Conservation (phyloP, 1,140 invertebrate species). For the Drosophila parvula region DNA sequence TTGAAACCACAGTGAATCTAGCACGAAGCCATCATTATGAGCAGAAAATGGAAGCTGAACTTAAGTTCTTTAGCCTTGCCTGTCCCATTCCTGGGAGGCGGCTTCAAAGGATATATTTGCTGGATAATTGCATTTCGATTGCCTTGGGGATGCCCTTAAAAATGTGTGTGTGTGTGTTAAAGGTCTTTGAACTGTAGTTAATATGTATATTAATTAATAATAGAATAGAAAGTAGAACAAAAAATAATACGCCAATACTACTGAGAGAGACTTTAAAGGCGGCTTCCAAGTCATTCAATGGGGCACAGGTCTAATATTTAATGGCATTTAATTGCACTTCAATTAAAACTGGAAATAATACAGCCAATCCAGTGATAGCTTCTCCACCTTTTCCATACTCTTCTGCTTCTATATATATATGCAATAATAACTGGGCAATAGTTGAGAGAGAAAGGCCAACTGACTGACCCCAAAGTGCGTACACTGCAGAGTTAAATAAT, state of each 20-base stretch:
- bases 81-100: background rate
- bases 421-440: background rate
- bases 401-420: no score
- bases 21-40: background rate
- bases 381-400: no score
- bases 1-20: slow-evolving; percentile 6
- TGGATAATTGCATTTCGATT: background rate
- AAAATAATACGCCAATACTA: no score
- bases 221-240: no score
- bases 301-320: no score
- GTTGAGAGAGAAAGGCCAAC: background rate
- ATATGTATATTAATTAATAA: background rate
- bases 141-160: background rate
- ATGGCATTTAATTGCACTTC: background rate
- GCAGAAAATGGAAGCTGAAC: background rate
- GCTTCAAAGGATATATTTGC: no score
- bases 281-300: background rate
- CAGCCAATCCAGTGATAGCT: no score
- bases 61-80: background rate
- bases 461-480: background rate
- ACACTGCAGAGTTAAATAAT: background rate
- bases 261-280: no score
- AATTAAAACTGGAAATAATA: background rate
- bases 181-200: background rate
- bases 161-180: background rate